Evolutionary conservation across 2,113 vertebrate genomes (phyloP).

Genomic region (Phalacrocorax pelagicus): DNA sequence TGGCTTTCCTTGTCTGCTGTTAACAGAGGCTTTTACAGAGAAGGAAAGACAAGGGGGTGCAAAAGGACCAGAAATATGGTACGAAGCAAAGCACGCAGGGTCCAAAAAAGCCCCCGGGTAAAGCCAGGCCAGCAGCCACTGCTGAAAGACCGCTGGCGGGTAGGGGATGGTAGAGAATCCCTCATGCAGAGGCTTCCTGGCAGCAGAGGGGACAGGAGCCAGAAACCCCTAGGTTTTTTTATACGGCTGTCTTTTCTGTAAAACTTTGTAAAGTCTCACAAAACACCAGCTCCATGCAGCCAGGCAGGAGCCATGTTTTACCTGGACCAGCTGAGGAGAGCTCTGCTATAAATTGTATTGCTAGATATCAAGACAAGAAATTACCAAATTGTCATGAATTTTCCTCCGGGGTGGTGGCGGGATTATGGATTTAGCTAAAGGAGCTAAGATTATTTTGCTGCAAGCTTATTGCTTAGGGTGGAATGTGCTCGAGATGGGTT

Average conservation of each 20-base stretch:
- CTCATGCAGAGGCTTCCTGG: background rate
- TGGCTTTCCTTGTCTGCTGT: background rate
- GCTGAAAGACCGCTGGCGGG: background rate
- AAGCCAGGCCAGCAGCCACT: background rate
- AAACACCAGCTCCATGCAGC: background rate
- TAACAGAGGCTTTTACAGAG: background rate
- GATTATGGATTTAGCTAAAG: background rate
- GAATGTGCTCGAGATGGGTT: background rate
- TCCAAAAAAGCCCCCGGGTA: background rate
- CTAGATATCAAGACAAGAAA: background rate
- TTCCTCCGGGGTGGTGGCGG: background rate
- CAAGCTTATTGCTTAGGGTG: background rate
- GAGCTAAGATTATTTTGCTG: background rate
- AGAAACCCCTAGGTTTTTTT: background rate
- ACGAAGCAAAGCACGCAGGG: background rate
- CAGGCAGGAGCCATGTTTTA: background rate
- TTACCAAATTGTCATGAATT: background rate
- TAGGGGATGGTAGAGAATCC: background rate
- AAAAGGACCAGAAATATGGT: background rate
- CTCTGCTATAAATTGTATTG: background rate
- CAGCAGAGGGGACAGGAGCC: background rate
- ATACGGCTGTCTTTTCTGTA: background rate
- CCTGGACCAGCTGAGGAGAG: background rate
- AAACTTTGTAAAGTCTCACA: background rate
- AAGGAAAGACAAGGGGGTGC: background rate